Conservation (phyloP, 2,888 invertebrate genomes). For the Drosophila flavopinicola region DNA sequence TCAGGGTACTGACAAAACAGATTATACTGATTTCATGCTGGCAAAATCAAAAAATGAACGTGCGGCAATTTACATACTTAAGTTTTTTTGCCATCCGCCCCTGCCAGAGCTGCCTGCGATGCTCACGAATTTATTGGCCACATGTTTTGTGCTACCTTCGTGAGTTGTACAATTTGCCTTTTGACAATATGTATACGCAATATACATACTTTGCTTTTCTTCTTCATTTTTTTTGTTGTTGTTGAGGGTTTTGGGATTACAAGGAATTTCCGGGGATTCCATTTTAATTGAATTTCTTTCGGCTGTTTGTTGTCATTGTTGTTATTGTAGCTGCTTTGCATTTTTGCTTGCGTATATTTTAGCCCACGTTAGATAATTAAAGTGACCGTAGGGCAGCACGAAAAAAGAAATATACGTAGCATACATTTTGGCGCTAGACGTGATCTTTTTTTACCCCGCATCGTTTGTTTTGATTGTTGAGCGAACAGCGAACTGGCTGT, state of each 20-base stretch:
- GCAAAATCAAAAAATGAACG: conserved; percentile 81
- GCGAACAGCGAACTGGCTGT: conserved; percentile 30
- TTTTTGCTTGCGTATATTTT: conserved; percentile 42
- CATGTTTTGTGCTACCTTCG: conserved; percentile 77
- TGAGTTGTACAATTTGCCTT: conserved; percentile 75
- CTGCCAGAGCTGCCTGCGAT: no score
- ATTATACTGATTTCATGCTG: conserved; percentile 79
- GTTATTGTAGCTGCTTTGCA: conserved; percentile 43
- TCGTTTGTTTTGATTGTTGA: conserved; percentile 47
- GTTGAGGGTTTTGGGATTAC: conserved; percentile 60
- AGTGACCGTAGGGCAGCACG: conserved; percentile 43
- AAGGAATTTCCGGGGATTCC: conserved; percentile 77
- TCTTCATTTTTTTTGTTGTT: conserved; percentile 17
- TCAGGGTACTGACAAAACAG: conserved; percentile 69
- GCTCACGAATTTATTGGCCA: conserved; percentile 72
- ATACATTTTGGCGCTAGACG: conserved; percentile 29
- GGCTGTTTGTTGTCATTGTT: conserved; percentile 38
- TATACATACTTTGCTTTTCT: conserved; percentile 13
- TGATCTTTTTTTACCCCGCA: neutral
- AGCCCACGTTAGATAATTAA: conserved; percentile 63
- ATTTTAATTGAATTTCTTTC: conserved; percentile 74
- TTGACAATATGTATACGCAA: conserved; percentile 61
- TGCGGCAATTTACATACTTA: conserved; percentile 81
- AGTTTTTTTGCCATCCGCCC: no score
- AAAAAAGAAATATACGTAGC: conserved; percentile 24